These are phyloP conservation scores for Antennarius striatus DNA, from an alignment of 2,113 vertebrate genomes.

Conservation along the genomic window DNA sequence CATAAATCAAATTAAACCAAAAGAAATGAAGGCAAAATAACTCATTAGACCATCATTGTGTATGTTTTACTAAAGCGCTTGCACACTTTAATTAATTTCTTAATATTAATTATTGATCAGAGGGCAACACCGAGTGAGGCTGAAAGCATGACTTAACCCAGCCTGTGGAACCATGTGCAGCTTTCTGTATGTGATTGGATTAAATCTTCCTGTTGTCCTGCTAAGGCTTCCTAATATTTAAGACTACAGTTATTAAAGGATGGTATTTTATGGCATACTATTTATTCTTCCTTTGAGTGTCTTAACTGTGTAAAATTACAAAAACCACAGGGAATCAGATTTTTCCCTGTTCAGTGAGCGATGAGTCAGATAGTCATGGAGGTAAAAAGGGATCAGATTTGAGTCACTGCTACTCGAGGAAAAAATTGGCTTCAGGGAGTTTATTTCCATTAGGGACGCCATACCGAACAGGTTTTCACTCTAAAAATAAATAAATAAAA, in stretches of 20 bases:
- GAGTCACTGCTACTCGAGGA: constrained; percentile 42
- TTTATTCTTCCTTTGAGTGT: constrained; percentile 41
- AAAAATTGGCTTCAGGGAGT: constrained; percentile 41
- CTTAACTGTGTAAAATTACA: constrained; percentile 54
- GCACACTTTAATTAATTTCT: constrained; percentile 33
- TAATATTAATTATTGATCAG: constrained; percentile 31
- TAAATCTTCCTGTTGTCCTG: constrained; percentile 16
- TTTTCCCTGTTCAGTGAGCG: constrained; percentile 57
- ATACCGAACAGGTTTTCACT: constrained; percentile 48
- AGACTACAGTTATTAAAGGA: constrained; percentile 28
- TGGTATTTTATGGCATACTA: constrained; percentile 34
- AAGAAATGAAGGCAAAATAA: background rate
- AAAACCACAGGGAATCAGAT: constrained; percentile 50
- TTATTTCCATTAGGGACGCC: constrained; percentile 50
- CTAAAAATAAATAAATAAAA: constrained; percentile 2
- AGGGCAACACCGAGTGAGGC: constrained; percentile 16
- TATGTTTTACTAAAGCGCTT: constrained; percentile 25
- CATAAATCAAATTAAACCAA: background rate
- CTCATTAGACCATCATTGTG: constrained; percentile 18
- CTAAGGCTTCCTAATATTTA: constrained; percentile 14
- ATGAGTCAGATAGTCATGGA: constrained; percentile 50
- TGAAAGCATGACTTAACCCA: constrained; percentile 11
- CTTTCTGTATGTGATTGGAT: constrained; percentile 20
- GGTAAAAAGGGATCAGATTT: constrained; percentile 60
- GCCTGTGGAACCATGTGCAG: constrained; percentile 10